Evolutionary conservation across 2,113 vertebrate species (phyloP).

Genomic region (Tamias sibiricus): DNA sequence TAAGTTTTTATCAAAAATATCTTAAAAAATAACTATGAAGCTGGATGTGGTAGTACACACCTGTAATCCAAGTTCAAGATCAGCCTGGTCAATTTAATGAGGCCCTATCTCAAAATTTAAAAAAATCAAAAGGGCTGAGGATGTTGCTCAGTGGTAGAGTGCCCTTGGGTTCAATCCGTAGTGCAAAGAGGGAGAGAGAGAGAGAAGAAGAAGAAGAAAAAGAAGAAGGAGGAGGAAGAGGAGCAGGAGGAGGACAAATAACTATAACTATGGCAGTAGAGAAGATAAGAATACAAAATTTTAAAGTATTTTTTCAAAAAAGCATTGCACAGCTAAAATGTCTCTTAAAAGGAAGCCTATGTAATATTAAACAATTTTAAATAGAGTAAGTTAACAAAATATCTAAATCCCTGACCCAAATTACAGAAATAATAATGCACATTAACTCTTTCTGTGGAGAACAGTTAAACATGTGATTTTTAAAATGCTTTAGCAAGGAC

Average conservation of each 20-base stretch:
- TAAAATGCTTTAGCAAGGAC: not conserved
- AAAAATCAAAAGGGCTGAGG: too few relatives aligned
- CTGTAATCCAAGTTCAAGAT: too few relatives aligned
- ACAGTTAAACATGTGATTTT: not conserved
- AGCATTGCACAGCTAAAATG: not conserved
- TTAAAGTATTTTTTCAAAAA: slow-evolving; percentile 21
- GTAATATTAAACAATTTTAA: not conserved
- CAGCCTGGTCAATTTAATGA: too few relatives aligned
- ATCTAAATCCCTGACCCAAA: not conserved
- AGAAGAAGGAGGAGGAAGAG: too few relatives aligned
- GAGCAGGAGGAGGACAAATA: too few relatives aligned
- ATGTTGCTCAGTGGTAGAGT: too few relatives aligned
- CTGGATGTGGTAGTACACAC: too few relatives aligned
- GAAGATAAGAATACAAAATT: slow-evolving; percentile 4
- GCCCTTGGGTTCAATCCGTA: too few relatives aligned
- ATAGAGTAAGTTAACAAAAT: not conserved
- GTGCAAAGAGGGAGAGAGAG: too few relatives aligned
- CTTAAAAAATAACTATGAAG: slow-evolving; percentile 5
- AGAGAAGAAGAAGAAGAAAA: too few relatives aligned
- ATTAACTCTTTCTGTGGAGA: not conserved
- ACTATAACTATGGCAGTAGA: not conserved
- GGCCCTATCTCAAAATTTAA: too few relatives aligned
- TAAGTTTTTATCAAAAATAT: slow-evolving; percentile 11
- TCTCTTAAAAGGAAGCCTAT: not conserved
- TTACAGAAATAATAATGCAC: not conserved